These are phyloP conservation scores for Bombus pyrosoma DNA, from an alignment of 1,140 invertebrate genomes.

Conservation along the genomic window DNA sequence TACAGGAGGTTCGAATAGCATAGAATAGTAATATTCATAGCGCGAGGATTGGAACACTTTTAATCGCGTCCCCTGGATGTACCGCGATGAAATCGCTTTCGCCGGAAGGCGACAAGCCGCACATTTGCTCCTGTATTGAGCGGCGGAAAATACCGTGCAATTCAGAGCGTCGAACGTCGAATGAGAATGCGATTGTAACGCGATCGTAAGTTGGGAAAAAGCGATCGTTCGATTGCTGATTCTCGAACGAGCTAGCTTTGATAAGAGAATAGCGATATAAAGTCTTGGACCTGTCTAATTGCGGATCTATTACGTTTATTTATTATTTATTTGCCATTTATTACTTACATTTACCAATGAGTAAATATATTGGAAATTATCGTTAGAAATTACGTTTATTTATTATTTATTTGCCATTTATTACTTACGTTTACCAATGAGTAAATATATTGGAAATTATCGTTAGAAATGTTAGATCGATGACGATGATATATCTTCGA, in stretches of 20 bases:
- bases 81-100: background rate
- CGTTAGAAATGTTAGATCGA: background rate
- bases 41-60: background rate
- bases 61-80: background rate
- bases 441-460: too few relatives aligned
- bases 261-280: too few relatives aligned
- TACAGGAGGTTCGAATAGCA: background rate
- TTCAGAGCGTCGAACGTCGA: background rate
- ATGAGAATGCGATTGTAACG: constrained; percentile 1
- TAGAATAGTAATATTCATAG: background rate
- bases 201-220: background rate
- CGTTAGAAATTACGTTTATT: background rate
- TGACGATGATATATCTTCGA: background rate
- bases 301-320: background rate
- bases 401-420: too few relatives aligned
- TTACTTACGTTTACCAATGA: background rate
- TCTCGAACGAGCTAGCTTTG: background rate
- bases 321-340: too few relatives aligned
- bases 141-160: background rate
- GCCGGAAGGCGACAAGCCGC: background rate
- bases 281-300: background rate
- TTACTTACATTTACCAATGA: background rate
- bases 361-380: too few relatives aligned
- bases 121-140: background rate
- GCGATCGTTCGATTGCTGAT: background rate